Percentiles rank a stretch among this genome's conserved stretches.
Evolutionary conservation across 2,888 invertebrate genomes (phyloP).

Genomic region (Cryptocephalus primarius): DNA sequence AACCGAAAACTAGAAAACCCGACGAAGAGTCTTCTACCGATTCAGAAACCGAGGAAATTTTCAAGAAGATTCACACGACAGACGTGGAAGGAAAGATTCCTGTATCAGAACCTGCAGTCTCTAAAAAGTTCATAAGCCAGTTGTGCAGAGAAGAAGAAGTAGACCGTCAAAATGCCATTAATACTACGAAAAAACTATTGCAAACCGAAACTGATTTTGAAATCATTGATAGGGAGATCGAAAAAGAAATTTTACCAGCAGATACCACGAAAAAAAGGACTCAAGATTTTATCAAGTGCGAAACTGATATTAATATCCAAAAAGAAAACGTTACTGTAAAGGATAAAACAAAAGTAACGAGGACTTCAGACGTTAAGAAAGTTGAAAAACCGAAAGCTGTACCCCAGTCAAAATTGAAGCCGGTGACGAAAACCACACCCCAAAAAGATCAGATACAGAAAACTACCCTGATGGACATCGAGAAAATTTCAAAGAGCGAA

Average conservation of each 20-base stretch:
- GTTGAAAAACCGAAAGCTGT: constrained; percentile 15
- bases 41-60: constrained; percentile 9
- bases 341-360: neutral
- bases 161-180: constrained; percentile 6
- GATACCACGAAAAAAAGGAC: constrained; percentile 2
- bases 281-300: neutral
- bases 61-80: constrained; percentile 5
- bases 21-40: constrained; percentile 9
- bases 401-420: constrained; percentile 9
- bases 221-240: constrained; percentile 5
- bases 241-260: constrained; percentile 7
- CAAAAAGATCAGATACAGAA: constrained; percentile 3
- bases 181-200: constrained; percentile 13
- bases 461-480: constrained; percentile 19
- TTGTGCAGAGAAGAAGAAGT: constrained; percentile 27
- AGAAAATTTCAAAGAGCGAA: constrained; percentile 15
- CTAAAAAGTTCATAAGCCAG: constrained; percentile 25
- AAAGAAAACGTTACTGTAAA: constrained; percentile 1
- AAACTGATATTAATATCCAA: constrained; percentile 1
- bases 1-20: constrained; percentile 2
- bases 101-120: constrained; percentile 27
- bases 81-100: constrained; percentile 22
- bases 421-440: constrained; percentile 9
- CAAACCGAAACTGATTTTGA: constrained; percentile 18
- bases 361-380: constrained; percentile 9